A percentile compares a stretch with the other conserved stretches of the same genome.
phyloP scores from a whole-genome alignment of 2,888 invertebrate species.

The Coelogynopora nodosa region DNA sequence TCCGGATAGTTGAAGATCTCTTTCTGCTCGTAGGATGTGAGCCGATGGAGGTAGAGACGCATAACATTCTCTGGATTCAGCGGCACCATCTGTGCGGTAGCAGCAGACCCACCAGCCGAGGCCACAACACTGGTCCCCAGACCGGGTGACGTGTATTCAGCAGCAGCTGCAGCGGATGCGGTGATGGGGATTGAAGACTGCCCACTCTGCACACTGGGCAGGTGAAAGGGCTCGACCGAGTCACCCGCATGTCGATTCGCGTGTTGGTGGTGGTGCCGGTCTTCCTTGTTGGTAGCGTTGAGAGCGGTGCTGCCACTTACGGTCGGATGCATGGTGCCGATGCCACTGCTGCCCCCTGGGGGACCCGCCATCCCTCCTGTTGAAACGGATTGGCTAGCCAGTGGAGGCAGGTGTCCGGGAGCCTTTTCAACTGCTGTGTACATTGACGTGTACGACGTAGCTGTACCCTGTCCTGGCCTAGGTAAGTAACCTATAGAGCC shows the following conservation, averaged over 20 bases:
- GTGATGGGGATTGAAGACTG: not conserved
- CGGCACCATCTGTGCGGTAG: not conserved
- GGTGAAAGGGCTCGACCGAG: not conserved
- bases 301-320: not conserved
- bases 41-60: conserved; percentile 68
- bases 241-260: not conserved
- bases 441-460: not conserved
- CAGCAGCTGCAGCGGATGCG: not conserved
- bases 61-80: conserved; percentile 59
- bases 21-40: conserved; percentile 90
- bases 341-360: not conserved
- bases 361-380: not conserved
- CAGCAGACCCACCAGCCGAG: not conserved
- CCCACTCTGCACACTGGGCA: not conserved
- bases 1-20: conserved; percentile 90
- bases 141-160: not conserved
- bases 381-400: not conserved
- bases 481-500: not conserved
- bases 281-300: not conserved
- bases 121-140: not conserved
- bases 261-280: not conserved
- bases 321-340: not conserved
- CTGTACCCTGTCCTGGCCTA: not conserved
- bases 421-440: not conserved
- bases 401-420: not conserved